Evolutionary conservation across 2,888 invertebrate genomes (phyloP), one percentile per base, ranked within the genome.

Genomic region (Eupithecia inturbata): DNA sequence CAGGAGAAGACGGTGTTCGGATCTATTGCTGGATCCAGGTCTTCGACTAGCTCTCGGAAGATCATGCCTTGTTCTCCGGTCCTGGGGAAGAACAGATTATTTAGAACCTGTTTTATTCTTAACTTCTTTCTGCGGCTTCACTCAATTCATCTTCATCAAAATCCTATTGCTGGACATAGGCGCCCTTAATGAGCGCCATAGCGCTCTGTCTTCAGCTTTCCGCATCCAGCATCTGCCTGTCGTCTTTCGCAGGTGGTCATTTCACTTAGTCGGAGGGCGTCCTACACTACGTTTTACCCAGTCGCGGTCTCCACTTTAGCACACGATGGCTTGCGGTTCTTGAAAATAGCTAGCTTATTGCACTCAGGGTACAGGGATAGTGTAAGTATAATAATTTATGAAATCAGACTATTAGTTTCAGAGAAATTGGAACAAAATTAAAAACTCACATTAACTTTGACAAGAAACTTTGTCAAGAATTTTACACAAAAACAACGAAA

Each of bases 31-130:
- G 97, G 97, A 89, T 98, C 98, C 80, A 98, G 93, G 92, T 99
- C 98, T 89, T 99, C 98, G 6, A 99, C 98, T 75, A 99, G 95
- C 89, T 99, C 99, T 78, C 97, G 96, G 92, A 99, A 99, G 84
- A 99, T 98, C 96, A 99, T 97, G 81, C 99, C 99, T 94, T 98
- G 98, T 90, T 99, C 98, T 1, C 98, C 98, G 53, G 98, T 99
- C 83, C 96, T 95, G 82, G 31, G 9, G 19, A 57, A 36, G 14
- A 14, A 57, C 45, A 60, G 19, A 31, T 33, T 4, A 33, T 19
- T 49, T 28, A 66, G 26, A 62, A 28, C 10, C 0, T 3, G 57
- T 60, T 22, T 6, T 62, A 12, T 6, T 28, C 12, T 16, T 60
- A 28, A 6, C 26, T 28, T 1, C 12, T 14, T 1, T 14, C 3